Evolutionary conservation across 2,113 vertebrate species (phyloP).

Genomic region (Callopanchax toddi): DNA sequence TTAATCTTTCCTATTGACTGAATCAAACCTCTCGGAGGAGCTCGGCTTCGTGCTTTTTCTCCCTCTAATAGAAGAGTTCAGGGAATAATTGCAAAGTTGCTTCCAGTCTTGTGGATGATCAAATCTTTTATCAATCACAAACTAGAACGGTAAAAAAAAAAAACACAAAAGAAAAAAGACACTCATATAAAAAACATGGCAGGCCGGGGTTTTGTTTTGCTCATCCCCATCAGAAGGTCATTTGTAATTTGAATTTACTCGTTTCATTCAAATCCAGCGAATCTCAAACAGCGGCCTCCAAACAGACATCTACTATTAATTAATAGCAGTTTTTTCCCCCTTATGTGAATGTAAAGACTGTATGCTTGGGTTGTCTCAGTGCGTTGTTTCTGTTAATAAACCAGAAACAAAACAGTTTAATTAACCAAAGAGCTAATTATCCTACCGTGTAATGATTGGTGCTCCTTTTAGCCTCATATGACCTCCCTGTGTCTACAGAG

Average conservation of each 20-base stretch:
- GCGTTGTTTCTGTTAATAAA: no score
- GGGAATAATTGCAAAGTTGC: conserved; percentile 63
- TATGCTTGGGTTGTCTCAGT: not conserved
- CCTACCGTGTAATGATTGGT: no score
- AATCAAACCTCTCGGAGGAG: conserved; percentile 66
- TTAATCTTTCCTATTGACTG: conserved; percentile 79
- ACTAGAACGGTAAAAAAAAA: conserved; percentile 49
- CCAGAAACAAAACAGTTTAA: no score
- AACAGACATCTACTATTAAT: not conserved
- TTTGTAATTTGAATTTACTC: conserved; percentile 15
- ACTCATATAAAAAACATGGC: conserved; percentile 28
- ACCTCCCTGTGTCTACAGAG: no score
- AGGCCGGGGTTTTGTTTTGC: conserved; percentile 30
- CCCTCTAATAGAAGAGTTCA: conserved; percentile 55
- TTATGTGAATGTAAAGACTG: not conserved
- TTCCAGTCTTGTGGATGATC: conserved; percentile 46
- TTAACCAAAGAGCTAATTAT: no score
- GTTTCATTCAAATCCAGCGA: conserved; percentile 5
- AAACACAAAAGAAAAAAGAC: no score
- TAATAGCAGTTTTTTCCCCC: no score
- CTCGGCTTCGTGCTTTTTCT: conserved; percentile 21
- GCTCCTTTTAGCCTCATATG: no score
- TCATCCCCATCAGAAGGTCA: conserved; percentile 12
- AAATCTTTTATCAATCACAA: conserved; percentile 59
- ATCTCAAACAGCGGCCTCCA: conserved; percentile 1